phyloP scores from a whole-genome alignment of 30 jellyfish, hydroid and myxozoan genomes.

The Rhopilema esculentum region DNA sequence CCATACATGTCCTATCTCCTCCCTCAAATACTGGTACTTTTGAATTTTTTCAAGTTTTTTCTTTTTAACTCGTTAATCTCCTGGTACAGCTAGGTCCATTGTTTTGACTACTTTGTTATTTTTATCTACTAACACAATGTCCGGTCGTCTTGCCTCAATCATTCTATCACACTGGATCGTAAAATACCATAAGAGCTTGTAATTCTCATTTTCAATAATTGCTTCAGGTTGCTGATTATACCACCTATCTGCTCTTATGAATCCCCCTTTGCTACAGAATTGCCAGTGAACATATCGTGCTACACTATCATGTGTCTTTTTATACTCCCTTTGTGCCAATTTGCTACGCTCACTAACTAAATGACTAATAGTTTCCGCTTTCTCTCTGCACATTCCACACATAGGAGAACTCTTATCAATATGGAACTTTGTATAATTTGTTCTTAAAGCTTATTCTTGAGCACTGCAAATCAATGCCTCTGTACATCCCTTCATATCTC shows the following conservation, averaged over 20 bases:
- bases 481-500: too few species aligned
- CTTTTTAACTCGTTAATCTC: background rate
- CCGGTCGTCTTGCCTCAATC: constrained; percentile 22
- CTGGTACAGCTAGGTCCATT: constrained; percentile 4
- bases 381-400: too few species aligned
- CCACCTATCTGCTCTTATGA: background rate
- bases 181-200: background rate
- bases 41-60: background rate
- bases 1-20: background rate
- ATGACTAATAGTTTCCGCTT: too few species aligned
- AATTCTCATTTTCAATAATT: too few species aligned
- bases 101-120: background rate
- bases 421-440: too few species aligned
- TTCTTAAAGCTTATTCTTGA: too few species aligned
- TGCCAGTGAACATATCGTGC: background rate
- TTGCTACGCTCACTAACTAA: too few species aligned
- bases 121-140: background rate
- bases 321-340: too few species aligned
- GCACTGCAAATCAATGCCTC: too few species aligned
- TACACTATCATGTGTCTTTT: constrained; percentile 11
- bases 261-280: background rate
- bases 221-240: too few species aligned
- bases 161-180: constrained; percentile 18
- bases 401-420: too few species aligned
- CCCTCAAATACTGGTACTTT: constrained; percentile 14